phyloP scores from a whole-genome alignment of 2,888 invertebrate species.

The Cantharis rufa region DNA sequence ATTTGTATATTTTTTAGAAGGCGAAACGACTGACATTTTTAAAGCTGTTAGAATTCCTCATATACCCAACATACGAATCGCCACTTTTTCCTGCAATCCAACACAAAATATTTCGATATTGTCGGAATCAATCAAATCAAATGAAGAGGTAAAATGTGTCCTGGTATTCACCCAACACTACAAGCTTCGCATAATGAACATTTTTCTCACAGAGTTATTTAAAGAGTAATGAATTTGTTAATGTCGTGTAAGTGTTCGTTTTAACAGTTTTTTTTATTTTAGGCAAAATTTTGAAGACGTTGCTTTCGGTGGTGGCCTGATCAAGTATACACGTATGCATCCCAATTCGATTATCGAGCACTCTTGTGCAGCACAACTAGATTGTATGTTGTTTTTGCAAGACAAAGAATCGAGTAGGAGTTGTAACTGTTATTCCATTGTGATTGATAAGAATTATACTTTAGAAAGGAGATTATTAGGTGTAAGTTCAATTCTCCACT shows the following conservation, averaged over 20 bases:
- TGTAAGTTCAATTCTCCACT: background rate
- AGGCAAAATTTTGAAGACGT: background rate
- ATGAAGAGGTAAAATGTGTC: background rate
- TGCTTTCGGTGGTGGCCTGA: background rate
- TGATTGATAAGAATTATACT: background rate
- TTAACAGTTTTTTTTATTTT: background rate
- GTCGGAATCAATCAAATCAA: background rate
- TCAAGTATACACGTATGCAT: background rate
- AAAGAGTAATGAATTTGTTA: background rate
- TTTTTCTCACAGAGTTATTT: background rate
- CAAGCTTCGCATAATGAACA: background rate
- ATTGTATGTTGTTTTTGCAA: background rate
- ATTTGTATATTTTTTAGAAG: background rate
- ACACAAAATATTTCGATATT: background rate
- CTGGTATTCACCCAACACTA: background rate
- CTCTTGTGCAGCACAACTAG: background rate
- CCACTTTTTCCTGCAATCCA: background rate
- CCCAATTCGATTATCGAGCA: background rate
- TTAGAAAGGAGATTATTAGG: background rate
- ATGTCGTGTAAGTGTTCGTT: background rate
- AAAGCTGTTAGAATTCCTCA: background rate
- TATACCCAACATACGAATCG: background rate
- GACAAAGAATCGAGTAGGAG: background rate
- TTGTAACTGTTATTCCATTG: background rate
- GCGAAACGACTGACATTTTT: background rate